Base-by-base conservation (phyloP, 1,140 invertebrate genomes). In the Centruroides vittatus region DNA sequence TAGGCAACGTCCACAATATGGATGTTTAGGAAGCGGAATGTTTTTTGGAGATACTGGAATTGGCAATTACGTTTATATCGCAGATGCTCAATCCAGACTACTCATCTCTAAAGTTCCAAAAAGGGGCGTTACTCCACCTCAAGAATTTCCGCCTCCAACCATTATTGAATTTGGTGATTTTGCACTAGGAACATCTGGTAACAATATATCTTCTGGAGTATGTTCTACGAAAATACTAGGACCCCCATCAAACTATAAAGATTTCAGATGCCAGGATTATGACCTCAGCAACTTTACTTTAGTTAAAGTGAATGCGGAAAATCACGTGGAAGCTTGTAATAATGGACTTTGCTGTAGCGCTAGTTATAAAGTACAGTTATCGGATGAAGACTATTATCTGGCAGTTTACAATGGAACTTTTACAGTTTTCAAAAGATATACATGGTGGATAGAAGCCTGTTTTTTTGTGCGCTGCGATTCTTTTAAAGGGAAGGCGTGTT, bases 1-100 rank as follows among this genome's bases (percentile, higher is more conserved):
- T 35, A 77, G 79, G 58, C 79, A 81, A 54, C 41, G 65, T 4
- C 76, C 78, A 0, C 23, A 13, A 41, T 35, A 6, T 58, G 0
- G 60, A 47, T 23, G 35, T 63, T 13, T 49, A 9, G 63, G 62
- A 23, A 64, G 62, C 55, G 63, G 65, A 23, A 65, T 64, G 46
- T 66, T 57, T 55, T 47, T 41, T 50, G 60, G 35, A 35, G 12
- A 3, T 10, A 36, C 5, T 35, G 48, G 55, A 34, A 46, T 53
- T n/a, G 10, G 55, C 4, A 51, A 35, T 34, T 57, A 57, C 48
- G 50, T 47, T 3, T 35, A 51, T 57, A 47, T 35, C 1, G 41
- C 54, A 6, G 55, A 56, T 57, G 55, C 47, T 3, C 10, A 36
- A 13, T n/a, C 34, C 6, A 61, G 23, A 35, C 36, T 61, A 10